Base-by-base conservation (phyloP, 2,113 vertebrate genomes). In the Pimephales promelas region DNA sequence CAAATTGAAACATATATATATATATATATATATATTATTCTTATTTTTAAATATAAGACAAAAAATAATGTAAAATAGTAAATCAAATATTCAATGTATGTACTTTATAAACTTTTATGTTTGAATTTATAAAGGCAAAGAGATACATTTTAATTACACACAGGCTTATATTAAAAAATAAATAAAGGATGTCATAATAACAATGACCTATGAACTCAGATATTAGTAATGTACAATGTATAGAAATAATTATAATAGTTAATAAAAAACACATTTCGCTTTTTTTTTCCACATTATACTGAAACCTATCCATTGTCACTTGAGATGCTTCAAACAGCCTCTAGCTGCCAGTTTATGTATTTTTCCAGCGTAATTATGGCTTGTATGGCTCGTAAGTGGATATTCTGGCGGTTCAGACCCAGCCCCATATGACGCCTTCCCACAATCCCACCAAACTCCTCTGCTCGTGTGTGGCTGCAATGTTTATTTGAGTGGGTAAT, bases 291-390 rank as follows among this genome's bases (percentile, higher is more conserved):
- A n/a, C n/a, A n/a, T n/a, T n/a, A n/a, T n/a, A 28, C 71, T 26
- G 5, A 73, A 74, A 74, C 24, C 4, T 62, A 28, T 66, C 28
- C 36, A 49, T 89, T 75, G 88, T 88, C 86, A 88, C 80, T 86
- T 26, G 54, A 87, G 85, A 88, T 66, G 16, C 18, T 8, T 88
- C 85, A 80, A 79, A 61, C 79, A 82, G 74, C 77, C 26, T 54
- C 9, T 31, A 79, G 85, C 86, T 85, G 88, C 88, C 80, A 82
- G 81, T 43, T 81, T n/a, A 54, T 81, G 40, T 49, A 82, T 56
- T 85, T 92, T 92, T 91, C 87, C 88, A 84, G 85, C 86, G 64
- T 47, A 56, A 82, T 75, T 75, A 88, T 68, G 84, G 87, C 89
- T 73, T 85, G 75, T 87, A 83, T 85, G 88, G 88, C 89, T 56